Evolutionary conservation across 2,113 vertebrate genomes (phyloP).

Genomic region (Butorides virescens): DNA sequence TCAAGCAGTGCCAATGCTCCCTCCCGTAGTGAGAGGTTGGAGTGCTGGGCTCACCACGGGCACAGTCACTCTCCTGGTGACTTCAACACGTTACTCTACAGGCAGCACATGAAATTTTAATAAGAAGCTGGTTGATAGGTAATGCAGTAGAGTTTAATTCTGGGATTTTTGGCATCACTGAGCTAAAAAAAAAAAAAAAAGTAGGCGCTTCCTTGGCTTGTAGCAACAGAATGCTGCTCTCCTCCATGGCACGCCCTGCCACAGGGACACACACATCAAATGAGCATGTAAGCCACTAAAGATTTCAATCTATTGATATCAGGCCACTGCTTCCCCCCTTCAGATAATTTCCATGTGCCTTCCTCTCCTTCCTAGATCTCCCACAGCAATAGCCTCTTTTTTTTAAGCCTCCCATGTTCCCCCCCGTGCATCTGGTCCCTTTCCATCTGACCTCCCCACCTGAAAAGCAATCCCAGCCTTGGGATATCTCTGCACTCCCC

Average conservation of each 20-base stretch:
- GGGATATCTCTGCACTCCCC: not conserved
- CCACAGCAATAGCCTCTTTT: not conserved
- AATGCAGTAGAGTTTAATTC: not conserved
- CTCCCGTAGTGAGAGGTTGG: rapidly evolving
- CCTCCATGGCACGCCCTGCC: not conserved
- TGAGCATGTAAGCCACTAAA: not conserved
- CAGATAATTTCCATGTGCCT: not conserved
- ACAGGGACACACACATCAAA: not conserved
- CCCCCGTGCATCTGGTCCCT: not conserved
- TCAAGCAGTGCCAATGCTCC: not conserved
- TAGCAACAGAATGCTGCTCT: not conserved
- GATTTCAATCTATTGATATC: not conserved
- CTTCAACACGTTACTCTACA: no score
- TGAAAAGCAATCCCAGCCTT: not conserved
- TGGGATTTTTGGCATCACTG: not conserved
- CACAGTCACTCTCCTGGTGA: not conserved
- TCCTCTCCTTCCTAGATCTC: not conserved
- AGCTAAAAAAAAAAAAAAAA: not conserved
- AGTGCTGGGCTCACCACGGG: rapidly evolving
- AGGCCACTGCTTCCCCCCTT: not conserved
- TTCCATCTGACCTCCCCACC: not conserved
- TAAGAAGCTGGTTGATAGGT: not conserved
- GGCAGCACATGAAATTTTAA: not conserved
- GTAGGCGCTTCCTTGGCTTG: not conserved
- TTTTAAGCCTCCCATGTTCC: not conserved